Evolutionary conservation across 2,888 invertebrate genomes (phyloP).

Genomic region (Drosophila formosana): DNA sequence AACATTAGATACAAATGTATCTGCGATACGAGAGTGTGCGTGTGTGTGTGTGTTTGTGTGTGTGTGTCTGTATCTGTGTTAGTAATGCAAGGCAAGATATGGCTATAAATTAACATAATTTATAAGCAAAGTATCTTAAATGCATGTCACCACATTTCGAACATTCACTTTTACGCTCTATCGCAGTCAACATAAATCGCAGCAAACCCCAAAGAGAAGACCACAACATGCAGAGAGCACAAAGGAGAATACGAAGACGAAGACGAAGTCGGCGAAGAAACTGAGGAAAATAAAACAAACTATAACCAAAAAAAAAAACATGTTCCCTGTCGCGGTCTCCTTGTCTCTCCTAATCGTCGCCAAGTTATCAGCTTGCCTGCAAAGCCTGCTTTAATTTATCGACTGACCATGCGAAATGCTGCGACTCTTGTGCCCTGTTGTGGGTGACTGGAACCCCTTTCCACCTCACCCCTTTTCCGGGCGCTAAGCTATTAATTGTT

Average conservation of each 20-base stretch:
- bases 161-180: constrained; percentile 78
- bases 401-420: constrained; percentile 56
- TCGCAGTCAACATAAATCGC: constrained; percentile 61
- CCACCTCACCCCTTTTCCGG: constrained; percentile 8
- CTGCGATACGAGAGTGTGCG: constrained; percentile 3
- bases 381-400: constrained; percentile 61
- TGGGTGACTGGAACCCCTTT: constrained; percentile 11
- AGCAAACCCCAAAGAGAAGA: constrained; percentile 20
- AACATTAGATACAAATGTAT: constrained; percentile 34
- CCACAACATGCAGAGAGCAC: background rate
- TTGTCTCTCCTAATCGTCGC: constrained; percentile 57
- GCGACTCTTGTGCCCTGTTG: constrained; percentile 20
- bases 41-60: background rate
- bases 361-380: constrained; percentile 48
- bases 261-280: constrained; percentile 7
- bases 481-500: constrained; percentile 70
- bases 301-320: constrained; percentile 40
- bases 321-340: constrained; percentile 48
- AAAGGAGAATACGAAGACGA: background rate
- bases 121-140: constrained; percentile 76
- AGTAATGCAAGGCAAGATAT: constrained; percentile 46
- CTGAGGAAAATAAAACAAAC: constrained; percentile 29
- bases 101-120: constrained; percentile 75
- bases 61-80: constrained; percentile 1
- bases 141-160: constrained; percentile 76